These are phyloP conservation scores for Ectemnius lituratus DNA, from an alignment of 2,888 invertebrate genomes.

Conservation along the genomic window DNA sequence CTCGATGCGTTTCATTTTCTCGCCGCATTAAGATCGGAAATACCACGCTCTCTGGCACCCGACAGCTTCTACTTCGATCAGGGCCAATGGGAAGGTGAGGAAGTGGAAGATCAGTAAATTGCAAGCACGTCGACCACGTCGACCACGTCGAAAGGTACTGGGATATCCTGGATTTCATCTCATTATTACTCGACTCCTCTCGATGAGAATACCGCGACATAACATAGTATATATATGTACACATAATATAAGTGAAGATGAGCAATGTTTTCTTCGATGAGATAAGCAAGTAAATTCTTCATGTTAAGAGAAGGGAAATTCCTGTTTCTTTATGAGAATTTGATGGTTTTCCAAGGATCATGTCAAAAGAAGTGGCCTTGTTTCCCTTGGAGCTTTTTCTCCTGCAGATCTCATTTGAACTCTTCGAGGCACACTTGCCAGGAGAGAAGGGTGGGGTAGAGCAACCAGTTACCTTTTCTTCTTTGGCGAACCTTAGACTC, in stretches of 20 bases:
- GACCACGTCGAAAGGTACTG: slow-evolving; percentile 36
- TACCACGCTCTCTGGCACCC: slow-evolving; percentile 15
- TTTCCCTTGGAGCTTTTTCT: background rate
- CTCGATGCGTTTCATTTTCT: slow-evolving; percentile 8
- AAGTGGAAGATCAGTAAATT: slow-evolving; percentile 48
- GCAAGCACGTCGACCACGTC: slow-evolving; percentile 37
- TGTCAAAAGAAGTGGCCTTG: background rate
- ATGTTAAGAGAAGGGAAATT: background rate
- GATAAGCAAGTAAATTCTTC: background rate
- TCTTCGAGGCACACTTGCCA: slow-evolving; percentile 6
- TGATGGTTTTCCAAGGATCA: slow-evolving; percentile 21
- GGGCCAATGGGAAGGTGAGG: slow-evolving; percentile 24
- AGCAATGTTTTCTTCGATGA: slow-evolving; percentile 1
- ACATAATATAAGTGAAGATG: background rate
- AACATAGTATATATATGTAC: no score
- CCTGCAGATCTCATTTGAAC: slow-evolving; percentile 18
- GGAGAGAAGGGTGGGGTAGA: background rate
- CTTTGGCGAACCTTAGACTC: slow-evolving; percentile 26
- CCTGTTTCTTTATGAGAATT: slow-evolving; percentile 8
- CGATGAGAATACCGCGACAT: background rate
- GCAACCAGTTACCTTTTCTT: background rate
- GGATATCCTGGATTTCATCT: slow-evolving; percentile 45
- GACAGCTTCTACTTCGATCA: slow-evolving; percentile 28
- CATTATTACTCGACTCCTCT: slow-evolving; percentile 47
- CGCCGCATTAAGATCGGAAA: slow-evolving; percentile 18